Evolutionary conservation across 2,888 invertebrate genomes (phyloP), one percentile per base, ranked within the genome.

Genomic region (Onchidella celtica): DNA sequence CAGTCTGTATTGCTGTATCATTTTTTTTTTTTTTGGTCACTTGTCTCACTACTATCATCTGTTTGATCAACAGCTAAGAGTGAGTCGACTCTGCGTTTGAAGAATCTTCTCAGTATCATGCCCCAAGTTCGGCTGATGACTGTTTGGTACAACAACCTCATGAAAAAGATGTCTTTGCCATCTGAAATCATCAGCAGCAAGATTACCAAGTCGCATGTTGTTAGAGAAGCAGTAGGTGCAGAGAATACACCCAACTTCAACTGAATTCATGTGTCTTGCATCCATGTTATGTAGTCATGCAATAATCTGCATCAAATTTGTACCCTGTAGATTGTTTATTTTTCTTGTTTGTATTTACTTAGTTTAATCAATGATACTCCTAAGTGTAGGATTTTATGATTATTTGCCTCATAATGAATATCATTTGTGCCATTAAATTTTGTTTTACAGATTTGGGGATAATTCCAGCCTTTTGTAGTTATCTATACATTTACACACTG

Each of bases 141-240:
- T 0, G 79, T 82, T 32, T 84, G 84, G 84, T 77, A 79, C 69
- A 68, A 76, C 69, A 81, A 79, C 40, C 69, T 84, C 38, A 81
- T 83, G 74, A 84, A 85, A 55, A 83, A 83, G 69, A 84, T 83
- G 55, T 81, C 76, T 21, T 55, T 83, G 34, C 83, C 85, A 55
- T 77, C 81, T 4, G 85, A 82, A 66, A 61, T 81, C 14, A 34
- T 75, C 11, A 75, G 57, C 61, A 81, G 36, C 29, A 68, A 73
- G n/a, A 69, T 27, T 11, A 47, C 21, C 73, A 79, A 55, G 40
- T 29, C 72, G 14, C 34, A 21, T 32, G 4, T 75, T n/a, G 4
- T 24, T 11, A 61, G 27, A 61, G 65, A 75, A 21, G 65, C 65
- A 38, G 65, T 32, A 63, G 75, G 75, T 0, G 40, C 75, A 29